Base-by-base conservation (phyloP, 1,140 invertebrate genomes). In the Leptopilina boulardi region DNA sequence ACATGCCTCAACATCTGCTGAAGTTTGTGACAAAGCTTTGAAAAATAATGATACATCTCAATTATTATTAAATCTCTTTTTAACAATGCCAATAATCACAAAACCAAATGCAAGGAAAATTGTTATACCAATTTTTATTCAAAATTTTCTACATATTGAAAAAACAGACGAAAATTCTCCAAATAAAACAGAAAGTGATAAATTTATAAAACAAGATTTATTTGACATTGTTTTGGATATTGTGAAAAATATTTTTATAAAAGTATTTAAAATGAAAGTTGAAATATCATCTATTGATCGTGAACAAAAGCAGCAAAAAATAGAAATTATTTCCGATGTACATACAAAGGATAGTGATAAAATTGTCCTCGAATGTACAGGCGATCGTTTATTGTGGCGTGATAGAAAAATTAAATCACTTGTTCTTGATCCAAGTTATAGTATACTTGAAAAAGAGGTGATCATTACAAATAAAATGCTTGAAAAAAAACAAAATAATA, bases 281-380 rank as follows among this genome's bases (percentile, higher is more conserved):
- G 26, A 86, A 73, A 3, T 82, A 9, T 23, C 74, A 1, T 30
- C 72, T 42, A 10, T 42, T n/a, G 76, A 83, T 6, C 56, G 72
- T 5, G 85, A 84, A 71, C 6, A 74, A 0, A 88, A 90, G 8
- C 88, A 90, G 34, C 83, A 85, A 18, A 89, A 90, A 74, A 70
- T 85, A 10, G 82, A 87, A 0, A 38, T 73, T 15, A 34, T 81
- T 0, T 89, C 88, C 5, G 85, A 90, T 73, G 87, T 89, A 4
- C 87, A 89, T 42, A 82, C 86, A 0, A 87, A 85, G 15, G 75
- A 81, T 15, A 70, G 85, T 15, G 44, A 85, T 0, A 82, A 83
- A 56, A 54, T 85, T 47, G 41, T 70, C 1, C 76, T 89, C 2
- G 56, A 71, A 4, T 90, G 88, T 47, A 76, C 30, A 0, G 85